Conservation (phyloP, 2,888 invertebrate genomes). For the Diarsia mendica region DNA sequence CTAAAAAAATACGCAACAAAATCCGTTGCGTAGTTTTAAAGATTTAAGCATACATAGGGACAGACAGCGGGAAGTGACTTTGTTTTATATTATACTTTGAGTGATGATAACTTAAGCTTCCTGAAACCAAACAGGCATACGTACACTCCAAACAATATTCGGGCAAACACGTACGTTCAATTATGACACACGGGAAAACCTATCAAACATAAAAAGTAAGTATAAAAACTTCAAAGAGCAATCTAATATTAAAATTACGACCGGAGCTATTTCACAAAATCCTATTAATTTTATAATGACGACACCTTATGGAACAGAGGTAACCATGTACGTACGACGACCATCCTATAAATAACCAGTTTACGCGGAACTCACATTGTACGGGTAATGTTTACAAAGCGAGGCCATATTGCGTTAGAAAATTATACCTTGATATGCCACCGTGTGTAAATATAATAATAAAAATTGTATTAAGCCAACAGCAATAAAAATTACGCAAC, state of each 20-base stretch:
- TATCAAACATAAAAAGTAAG: not conserved
- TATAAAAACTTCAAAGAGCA: not conserved
- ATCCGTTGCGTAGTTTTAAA: no score
- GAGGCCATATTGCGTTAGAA: no score
- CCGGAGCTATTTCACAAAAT: not conserved
- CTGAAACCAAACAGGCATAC: not conserved
- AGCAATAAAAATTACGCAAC: constrained; percentile 17
- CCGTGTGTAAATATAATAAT: no score
- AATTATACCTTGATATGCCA: no score
- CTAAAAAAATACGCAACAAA: no score
- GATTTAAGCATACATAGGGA: no score
- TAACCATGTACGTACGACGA: no score
- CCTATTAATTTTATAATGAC: not conserved
- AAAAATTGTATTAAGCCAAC: not conserved
- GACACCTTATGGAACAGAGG: not conserved
- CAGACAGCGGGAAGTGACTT: no score
- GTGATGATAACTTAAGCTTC: not conserved
- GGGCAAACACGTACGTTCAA: not conserved
- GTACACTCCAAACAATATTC: not conserved
- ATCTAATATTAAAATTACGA: not conserved
- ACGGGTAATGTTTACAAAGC: no score
- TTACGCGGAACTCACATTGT: no score
- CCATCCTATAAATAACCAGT: no score
- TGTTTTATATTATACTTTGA: no score
- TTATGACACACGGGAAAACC: not conserved